A percentile compares a stretch with the other conserved stretches of the same genome.
These are phyloP conservation scores for Euphonia xanthogaster DNA, from an alignment of 2,797 vertebrate genomes.

Conservation along the genomic window DNA sequence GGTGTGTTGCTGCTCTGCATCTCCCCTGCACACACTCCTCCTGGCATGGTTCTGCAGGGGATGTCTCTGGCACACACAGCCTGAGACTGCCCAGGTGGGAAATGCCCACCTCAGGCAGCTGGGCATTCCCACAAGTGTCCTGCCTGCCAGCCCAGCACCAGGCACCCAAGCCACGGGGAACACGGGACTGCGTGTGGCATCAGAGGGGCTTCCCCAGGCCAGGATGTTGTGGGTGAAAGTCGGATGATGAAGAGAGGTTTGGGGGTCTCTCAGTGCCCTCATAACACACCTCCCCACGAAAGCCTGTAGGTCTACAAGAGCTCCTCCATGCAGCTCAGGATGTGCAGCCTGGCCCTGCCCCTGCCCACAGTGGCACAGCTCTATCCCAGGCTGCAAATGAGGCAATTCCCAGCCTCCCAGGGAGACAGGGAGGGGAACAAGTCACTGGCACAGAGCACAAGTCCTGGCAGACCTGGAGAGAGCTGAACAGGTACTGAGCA, in stretches of 20 bases:
- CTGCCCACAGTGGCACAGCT: neutral
- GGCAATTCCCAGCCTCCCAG: neutral
- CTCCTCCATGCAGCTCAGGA: neutral
- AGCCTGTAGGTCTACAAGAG: neutral
- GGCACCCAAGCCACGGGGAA: rapidly evolving
- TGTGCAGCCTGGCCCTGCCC: neutral
- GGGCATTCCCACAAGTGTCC: neutral
- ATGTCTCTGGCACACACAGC: neutral
- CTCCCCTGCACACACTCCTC: neutral
- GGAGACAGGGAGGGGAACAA: neutral
- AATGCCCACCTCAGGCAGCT: neutral
- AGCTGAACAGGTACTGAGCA: neutral
- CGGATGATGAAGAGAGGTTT: neutral
- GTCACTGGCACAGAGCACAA: neutral
- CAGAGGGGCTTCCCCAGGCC: neutral
- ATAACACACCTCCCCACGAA: rapidly evolving
- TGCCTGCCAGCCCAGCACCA: neutral
- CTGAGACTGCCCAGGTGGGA: neutral
- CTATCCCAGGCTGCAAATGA: neutral
- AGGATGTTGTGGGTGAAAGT: neutral
- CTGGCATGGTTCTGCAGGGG: neutral
- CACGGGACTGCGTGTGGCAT: rapidly evolving
- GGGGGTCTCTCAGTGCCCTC: neutral
- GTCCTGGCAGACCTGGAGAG: neutral
- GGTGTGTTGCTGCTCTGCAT: neutral